Evolutionary conservation across 2,113 vertebrate species (phyloP).

Genomic region (Zosterops hypoxanthus): DNA sequence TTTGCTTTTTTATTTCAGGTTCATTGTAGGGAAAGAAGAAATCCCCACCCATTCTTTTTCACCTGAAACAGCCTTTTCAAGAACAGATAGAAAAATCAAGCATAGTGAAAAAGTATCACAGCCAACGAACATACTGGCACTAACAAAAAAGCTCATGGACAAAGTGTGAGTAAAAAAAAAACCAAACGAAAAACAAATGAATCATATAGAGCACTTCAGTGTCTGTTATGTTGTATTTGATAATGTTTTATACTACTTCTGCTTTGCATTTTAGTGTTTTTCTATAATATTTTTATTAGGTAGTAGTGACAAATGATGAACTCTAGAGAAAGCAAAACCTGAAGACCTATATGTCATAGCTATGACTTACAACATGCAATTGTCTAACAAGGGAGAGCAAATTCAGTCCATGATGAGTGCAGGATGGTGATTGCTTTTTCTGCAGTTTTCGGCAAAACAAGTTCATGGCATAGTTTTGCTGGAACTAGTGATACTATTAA

Average conservation of each 20-base stretch:
- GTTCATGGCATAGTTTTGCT: background rate
- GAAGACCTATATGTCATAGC: background rate
- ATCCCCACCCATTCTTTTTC: slow-evolving; percentile 85
- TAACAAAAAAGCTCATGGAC: slow-evolving; percentile 84
- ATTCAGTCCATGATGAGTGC: background rate
- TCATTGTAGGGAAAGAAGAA: slow-evolving; percentile 96
- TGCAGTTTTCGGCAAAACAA: background rate
- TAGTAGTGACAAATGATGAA: background rate
- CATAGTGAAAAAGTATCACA: slow-evolving; percentile 43
- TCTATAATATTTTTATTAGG: background rate
- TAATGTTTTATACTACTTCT: background rate
- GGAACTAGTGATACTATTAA: background rate
- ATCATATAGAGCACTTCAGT: background rate
- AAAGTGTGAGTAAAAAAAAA: slow-evolving; percentile 83
- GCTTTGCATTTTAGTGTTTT: background rate
- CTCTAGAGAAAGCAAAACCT: background rate
- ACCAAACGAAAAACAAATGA: background rate
- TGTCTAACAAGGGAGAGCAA: background rate
- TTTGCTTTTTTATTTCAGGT: slow-evolving; percentile 72
- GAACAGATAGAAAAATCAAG: slow-evolving; percentile 72
- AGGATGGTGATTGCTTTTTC: background rate
- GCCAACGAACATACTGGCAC: slow-evolving; percentile 72
- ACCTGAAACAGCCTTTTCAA: slow-evolving; percentile 74
- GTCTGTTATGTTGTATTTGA: background rate
- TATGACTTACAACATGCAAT: background rate